Percentiles rank a stretch among this genome's conserved stretches.
Conservation (phyloP, 1,140 invertebrate species). For the Drosophila seguyi region DNA sequence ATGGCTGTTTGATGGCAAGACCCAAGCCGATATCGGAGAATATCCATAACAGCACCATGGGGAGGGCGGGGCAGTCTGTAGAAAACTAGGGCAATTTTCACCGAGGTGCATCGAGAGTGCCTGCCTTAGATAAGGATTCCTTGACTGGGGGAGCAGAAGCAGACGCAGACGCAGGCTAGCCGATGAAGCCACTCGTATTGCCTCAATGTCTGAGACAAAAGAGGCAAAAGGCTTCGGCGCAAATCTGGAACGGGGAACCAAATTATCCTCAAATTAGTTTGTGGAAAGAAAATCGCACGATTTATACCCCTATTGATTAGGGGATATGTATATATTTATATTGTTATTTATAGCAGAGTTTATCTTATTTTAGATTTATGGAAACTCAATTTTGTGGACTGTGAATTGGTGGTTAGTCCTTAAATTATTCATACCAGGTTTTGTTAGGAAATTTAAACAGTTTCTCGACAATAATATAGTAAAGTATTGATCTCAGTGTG, state of each 20-base stretch:
- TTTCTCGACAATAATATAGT: not conserved
- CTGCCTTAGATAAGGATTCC: slow-evolving; percentile 14
- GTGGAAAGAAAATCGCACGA: not conserved
- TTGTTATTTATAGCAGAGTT: not conserved
- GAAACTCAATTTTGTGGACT: not conserved
- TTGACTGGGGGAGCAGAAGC: not conserved
- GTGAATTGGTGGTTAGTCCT: not conserved
- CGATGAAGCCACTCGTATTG: slow-evolving; percentile 31
- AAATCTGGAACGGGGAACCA: not conserved
- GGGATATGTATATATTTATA: too few relatives aligned
- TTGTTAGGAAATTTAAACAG: not conserved
- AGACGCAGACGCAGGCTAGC: slow-evolving; percentile 8
- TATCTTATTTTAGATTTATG: not conserved
- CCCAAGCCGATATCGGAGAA: slow-evolving; percentile 26
- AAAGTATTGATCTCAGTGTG: not conserved
- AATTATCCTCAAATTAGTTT: slow-evolving; percentile 30
- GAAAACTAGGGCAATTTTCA: slow-evolving; percentile 29
- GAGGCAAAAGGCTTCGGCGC: slow-evolving; percentile 6
- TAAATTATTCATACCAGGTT: not conserved
- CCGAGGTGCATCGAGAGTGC: slow-evolving; percentile 31
- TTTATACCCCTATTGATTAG: slow-evolving; percentile 1
- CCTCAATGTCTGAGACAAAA: slow-evolving; percentile 1
- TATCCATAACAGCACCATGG: slow-evolving; percentile 2
- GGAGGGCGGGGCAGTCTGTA: not conserved
- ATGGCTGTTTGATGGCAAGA: slow-evolving; percentile 17